Percentiles rank a stretch among this genome's conserved stretches.
These are phyloP conservation scores for Limosa lapponica DNA, from an alignment of 2,797 vertebrate genomes.

Conservation along the genomic window DNA sequence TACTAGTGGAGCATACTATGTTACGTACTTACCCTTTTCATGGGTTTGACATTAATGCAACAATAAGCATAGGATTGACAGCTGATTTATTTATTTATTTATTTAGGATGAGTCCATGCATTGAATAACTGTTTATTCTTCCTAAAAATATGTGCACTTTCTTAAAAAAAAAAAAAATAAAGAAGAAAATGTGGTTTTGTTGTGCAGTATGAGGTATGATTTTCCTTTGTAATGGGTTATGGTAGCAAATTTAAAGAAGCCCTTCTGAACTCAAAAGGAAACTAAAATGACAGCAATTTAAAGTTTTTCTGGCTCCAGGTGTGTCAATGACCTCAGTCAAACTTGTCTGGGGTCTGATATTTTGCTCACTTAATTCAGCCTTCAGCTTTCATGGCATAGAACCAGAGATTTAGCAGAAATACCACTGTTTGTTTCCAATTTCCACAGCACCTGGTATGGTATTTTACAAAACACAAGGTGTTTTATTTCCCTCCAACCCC, in stretches of 20 bases:
- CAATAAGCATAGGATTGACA: neutral
- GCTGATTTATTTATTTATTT: neutral
- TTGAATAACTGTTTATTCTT: neutral
- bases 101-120: neutral
- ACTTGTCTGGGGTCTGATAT: neutral
- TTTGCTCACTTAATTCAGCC: neutral
- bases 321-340: neutral
- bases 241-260: neutral
- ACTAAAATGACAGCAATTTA: neutral
- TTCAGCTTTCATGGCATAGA: neutral
- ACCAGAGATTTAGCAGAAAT: neutral
- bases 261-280: neutral
- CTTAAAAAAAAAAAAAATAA: neutral
- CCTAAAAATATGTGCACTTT: neutral
- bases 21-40: neutral
- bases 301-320: neutral
- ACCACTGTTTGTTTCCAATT: neutral
- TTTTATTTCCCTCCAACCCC: neutral
- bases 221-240: neutral
- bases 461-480: neutral
- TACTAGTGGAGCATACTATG: neutral
- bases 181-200: neutral
- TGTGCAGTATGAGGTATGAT: neutral
- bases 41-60: neutral
- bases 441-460: neutral